Evolutionary conservation across 2,113 vertebrate genomes (phyloP).

Genomic region (Gila orcuttii): DNA sequence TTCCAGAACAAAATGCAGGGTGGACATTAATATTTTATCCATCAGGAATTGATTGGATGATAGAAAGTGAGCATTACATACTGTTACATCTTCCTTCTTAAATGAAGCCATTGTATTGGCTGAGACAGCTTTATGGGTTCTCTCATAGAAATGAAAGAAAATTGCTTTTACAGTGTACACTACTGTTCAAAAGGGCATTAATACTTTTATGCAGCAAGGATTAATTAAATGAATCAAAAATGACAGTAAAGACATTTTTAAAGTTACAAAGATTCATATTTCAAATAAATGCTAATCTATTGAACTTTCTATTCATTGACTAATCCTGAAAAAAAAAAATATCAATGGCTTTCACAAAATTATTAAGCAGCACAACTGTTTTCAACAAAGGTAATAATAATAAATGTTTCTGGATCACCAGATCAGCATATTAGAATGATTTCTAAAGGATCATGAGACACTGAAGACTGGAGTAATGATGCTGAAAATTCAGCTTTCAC

Average conservation of each 20-base stretch:
- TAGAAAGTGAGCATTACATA: background rate
- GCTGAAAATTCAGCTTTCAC: background rate
- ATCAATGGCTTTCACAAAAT: no score
- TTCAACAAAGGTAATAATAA: background rate
- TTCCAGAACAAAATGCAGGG: background rate
- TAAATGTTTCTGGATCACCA: background rate
- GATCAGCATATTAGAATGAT: background rate
- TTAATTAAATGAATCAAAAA: background rate
- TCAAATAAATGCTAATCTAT: background rate
- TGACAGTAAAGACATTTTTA: background rate
- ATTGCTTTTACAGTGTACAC: background rate
- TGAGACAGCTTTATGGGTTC: background rate
- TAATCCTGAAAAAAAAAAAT: no score
- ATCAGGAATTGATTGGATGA: conserved; percentile 7
- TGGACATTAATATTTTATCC: background rate
- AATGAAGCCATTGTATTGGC: background rate
- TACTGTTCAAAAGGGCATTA: background rate
- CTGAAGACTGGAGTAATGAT: background rate
- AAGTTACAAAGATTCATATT: background rate
- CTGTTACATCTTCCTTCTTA: background rate
- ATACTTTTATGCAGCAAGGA: background rate
- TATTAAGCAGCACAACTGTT: background rate
- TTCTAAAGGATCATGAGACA: background rate
- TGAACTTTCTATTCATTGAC: background rate
- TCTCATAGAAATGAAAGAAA: background rate